Evolutionary conservation across 2,113 vertebrate species (phyloP), one percentile per base, ranked within the genome.

Genomic region (Hippocampus comes): DNA sequence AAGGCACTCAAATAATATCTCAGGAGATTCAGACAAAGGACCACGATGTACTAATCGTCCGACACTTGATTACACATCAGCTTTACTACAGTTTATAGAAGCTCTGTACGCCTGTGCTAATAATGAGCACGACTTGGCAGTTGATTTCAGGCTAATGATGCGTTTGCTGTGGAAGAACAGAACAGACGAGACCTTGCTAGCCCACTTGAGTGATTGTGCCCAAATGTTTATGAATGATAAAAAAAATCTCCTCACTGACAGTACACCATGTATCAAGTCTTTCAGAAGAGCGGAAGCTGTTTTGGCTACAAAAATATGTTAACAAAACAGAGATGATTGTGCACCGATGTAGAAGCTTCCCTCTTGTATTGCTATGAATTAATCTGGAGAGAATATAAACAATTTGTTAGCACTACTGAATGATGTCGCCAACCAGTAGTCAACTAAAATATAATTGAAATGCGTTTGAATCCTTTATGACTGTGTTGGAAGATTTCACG

Each of bases 401-500:
- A n/a, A 5, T n/a, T 3, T 63, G 9, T 11, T n/a, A n/a, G 7
- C 2, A 15, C 6, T 27, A 25, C 6, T 59, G 23, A 23, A 25
- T 15, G 27, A 9, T 6, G 23, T 4, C 2, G 56, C 8, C 60
- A 63, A 63, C 9, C 9, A 63, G 12, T 12, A 21, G 11, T 61
- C 10, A 42, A n/a, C 53, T 53, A 51, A 64, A 59, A 59, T 59
- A 59, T 59, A 59, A 14, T 27, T 27, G 27, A 67, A 75, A 63
- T 49, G 46, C 38, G 34, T 23, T 43, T 42, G 21, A 42, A n/a
- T n/a, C 25, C 9, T 64, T 42, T 42, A 43, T 12, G 42, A 25
- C n/a, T 12, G 0, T 41, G 9, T 42, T 43, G 1, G 5, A 60
- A 63, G 56, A 67, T 80, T 78, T 72, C 76, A 56, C 38, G 41